Evolutionary conservation across 2,113 vertebrate species (phyloP).

Genomic region (Petroica traversi): DNA sequence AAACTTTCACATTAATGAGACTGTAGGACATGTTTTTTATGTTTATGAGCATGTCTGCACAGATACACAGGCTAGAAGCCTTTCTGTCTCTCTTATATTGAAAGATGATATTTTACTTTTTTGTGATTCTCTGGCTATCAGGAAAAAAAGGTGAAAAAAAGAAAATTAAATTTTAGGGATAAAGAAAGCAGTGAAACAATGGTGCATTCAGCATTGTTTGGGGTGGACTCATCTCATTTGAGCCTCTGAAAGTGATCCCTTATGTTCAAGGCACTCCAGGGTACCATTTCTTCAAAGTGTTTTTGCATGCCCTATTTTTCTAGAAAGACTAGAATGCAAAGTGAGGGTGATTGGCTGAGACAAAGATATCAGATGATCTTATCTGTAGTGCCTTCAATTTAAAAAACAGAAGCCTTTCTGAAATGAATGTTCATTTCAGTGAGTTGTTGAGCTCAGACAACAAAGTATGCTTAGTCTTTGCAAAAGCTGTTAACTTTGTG

Average conservation of each 20-base stretch:
- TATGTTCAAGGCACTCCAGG: neutral
- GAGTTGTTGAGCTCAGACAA: neutral
- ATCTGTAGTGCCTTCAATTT: neutral
- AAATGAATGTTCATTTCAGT: neutral
- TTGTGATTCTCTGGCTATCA: neutral
- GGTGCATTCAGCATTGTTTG: neutral
- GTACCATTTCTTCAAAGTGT: neutral
- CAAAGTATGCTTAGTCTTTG: neutral
- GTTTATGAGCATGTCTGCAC: neutral
- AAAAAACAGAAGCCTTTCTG: neutral
- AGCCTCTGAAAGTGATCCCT: neutral
- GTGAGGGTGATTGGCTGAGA: neutral
- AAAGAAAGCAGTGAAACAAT: neutral
- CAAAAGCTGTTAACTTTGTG: neutral
- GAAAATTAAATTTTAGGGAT: neutral
- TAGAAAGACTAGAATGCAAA: neutral
- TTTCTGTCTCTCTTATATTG: neutral
- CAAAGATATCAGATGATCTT: neutral
- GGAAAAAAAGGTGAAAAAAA: neutral
- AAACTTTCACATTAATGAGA: neutral
- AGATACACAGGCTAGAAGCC: neutral
- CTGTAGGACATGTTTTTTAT: neutral
- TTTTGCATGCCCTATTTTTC: neutral
- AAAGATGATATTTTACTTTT: neutral
- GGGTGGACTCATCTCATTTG: neutral